Evolutionary conservation across 2,113 vertebrate species (phyloP), one percentile per base, ranked within the genome.

Genomic region (Castor canadensis): DNA sequence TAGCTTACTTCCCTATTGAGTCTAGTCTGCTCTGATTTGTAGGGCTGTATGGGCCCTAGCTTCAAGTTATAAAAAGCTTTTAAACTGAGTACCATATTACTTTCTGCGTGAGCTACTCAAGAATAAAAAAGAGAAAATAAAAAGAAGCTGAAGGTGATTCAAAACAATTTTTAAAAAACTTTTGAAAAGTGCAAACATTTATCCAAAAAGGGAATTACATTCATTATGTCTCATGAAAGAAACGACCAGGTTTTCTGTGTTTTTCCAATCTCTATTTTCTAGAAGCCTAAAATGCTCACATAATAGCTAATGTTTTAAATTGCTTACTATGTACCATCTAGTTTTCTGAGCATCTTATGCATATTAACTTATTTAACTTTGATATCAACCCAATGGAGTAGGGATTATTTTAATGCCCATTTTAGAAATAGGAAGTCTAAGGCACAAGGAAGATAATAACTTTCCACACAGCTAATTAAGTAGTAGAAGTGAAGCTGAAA

Each of bases 391-490:
- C 13, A 77, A 49, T 16, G 12, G 83, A 71, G 4, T 19, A 66
- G 52, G 4, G 0, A 54, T 7, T 81, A 35, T 38, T 77, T 66
- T 67, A 24, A 81, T 73, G 38, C 8, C 0, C 3, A 67, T 58
- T 85, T 93, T 91, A 64, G 64, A 95, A 86, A 92, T 19, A 6
- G 13, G 19, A 94, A 80, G 30, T 58, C 32, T 40, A 22, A 92
- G 43, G 13, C 22, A 24, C 7, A 80, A 52, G 87, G 67, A 85
- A 82, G 56, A 54, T 24, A 86, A 69, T 15, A 43, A 40, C 3
- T 91, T 69, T 2, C 5, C 16, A 79, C 35, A 76, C 1, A 26
- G 15, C 5, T 40, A 43, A 72, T 28, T 45, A 47, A 45, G 11
- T 49, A 60, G 43, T 1, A 72, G 54, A 49, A 60, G 3, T 77